Conservation (phyloP, 2,113 vertebrate species). For the Vimba vimba region DNA sequence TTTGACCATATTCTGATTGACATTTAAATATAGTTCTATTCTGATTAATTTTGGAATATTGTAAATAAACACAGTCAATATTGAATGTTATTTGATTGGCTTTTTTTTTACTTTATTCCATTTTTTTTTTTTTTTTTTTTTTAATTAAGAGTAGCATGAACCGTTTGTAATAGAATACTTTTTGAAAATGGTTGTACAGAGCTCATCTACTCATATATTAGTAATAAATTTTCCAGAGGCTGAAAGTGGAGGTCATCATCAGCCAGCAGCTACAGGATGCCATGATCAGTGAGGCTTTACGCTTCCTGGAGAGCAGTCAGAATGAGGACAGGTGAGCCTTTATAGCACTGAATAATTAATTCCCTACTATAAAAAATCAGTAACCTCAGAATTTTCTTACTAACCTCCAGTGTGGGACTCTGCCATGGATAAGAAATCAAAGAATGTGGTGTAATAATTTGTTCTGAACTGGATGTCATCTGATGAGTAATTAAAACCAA, state of each 20-base stretch:
- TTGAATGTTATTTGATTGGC: not conserved
- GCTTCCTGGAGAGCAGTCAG: constrained; percentile 72
- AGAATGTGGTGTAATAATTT: constrained; percentile 8
- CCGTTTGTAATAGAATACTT: not conserved
- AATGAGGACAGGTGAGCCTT: constrained; percentile 77
- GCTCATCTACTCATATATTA: constrained; percentile 36
- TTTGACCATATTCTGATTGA: not conserved
- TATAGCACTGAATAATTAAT: not conserved
- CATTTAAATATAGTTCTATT: not conserved
- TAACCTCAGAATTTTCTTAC: not conserved
- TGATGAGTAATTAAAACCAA: constrained; percentile 47
- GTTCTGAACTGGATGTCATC: not conserved
- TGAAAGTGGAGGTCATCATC: constrained; percentile 81
- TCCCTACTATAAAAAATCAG: not conserved
- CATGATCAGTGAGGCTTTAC: constrained; percentile 77
- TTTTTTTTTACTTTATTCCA: not conserved
- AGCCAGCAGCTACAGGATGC: constrained; percentile 82
- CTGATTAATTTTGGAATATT: not conserved
- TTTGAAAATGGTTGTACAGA: not conserved
- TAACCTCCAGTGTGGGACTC: not conserved
- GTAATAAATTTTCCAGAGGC: constrained; percentile 73
- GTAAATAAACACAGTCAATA: not conserved
- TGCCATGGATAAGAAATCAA: constrained; percentile 36
- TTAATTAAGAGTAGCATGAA: not conserved
- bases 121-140: too few relatives aligned